These are phyloP conservation scores for Chrysogorgia sp. DNA, from an alignment of 92 coral and sea anemone species.

Conservation along the genomic window DNA sequence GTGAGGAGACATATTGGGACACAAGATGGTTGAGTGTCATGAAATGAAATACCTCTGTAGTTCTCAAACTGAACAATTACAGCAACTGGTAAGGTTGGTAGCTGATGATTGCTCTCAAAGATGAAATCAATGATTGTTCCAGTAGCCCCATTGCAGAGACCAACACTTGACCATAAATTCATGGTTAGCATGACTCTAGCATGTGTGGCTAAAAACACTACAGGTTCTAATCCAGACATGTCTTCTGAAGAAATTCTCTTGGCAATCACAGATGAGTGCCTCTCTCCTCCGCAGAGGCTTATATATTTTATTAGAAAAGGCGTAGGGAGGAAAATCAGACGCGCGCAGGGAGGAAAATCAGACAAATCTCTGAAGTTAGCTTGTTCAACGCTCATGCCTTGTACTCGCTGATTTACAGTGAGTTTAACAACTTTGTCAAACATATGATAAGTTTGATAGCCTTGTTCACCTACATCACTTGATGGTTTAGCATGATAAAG, in stretches of 20 bases:
- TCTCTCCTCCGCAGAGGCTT: not conserved
- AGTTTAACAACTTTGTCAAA: conserved; percentile 1
- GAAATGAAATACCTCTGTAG: too few relatives aligned
- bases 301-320: not conserved
- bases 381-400: conserved; percentile 6
- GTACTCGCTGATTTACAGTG: conserved; percentile 12
- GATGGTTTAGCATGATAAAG: conserved; percentile 5
- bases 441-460: not conserved
- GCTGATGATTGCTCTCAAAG: not conserved
- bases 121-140: conserved; percentile 8
- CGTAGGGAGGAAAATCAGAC: not conserved
- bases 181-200: conserved; percentile 20
- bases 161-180: conserved; percentile 9
- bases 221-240: conserved; percentile 11
- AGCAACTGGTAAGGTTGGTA: not conserved
- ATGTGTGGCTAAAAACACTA: not conserved
- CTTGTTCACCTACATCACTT: not conserved
- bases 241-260: not conserved
- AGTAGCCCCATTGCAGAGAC: not conserved
- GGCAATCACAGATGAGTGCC: not conserved
- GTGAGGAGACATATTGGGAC: too few relatives aligned
- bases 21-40: too few relatives aligned
- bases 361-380: not conserved
- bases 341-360: not conserved
- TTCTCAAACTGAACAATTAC: conserved; percentile 9